Conservation (phyloP, 2,888 invertebrate genomes). For the Eulithis prunata region DNA sequence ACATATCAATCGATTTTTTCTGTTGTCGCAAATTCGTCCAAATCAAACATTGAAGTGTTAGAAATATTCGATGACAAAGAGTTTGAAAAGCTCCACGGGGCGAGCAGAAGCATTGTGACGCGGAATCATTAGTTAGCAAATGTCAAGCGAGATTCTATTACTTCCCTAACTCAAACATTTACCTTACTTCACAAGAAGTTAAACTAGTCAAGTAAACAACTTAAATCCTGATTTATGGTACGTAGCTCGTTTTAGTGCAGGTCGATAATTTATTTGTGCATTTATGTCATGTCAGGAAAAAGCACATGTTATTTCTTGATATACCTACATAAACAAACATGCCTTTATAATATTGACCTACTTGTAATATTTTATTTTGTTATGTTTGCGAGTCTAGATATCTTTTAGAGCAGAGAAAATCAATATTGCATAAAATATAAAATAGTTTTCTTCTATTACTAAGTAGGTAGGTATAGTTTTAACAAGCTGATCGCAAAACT, state of each 20-base stretch:
- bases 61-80: slow-evolving; percentile 74
- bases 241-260: slow-evolving; percentile 42
- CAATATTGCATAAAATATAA: too few relatives aligned
- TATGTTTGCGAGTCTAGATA: neutral
- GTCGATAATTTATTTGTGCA: slow-evolving; percentile 45
- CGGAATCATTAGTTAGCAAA: slow-evolving; percentile 77
- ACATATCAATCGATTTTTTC: slow-evolving; percentile 79
- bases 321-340: neutral
- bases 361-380: neutral
- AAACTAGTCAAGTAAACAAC: slow-evolving; percentile 74
- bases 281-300: slow-evolving; percentile 16
- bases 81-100: slow-evolving; percentile 69
- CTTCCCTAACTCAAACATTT: slow-evolving; percentile 63
- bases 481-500: neutral
- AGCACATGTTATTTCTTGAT: slow-evolving; percentile 13
- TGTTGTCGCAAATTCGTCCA: slow-evolving; percentile 77
- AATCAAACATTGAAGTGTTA: slow-evolving; percentile 84
- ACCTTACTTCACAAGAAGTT: slow-evolving; percentile 70
- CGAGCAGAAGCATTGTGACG: slow-evolving; percentile 65
- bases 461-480: neutral
- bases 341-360: too few relatives aligned
- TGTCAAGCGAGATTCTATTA: slow-evolving; percentile 68
- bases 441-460: neutral
- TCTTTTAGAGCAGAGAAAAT: too few relatives aligned
- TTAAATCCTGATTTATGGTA: slow-evolving; percentile 64